phyloP scores from a whole-genome alignment of 1,140 invertebrate genomes.

The Hesperophylax magnus region DNA sequence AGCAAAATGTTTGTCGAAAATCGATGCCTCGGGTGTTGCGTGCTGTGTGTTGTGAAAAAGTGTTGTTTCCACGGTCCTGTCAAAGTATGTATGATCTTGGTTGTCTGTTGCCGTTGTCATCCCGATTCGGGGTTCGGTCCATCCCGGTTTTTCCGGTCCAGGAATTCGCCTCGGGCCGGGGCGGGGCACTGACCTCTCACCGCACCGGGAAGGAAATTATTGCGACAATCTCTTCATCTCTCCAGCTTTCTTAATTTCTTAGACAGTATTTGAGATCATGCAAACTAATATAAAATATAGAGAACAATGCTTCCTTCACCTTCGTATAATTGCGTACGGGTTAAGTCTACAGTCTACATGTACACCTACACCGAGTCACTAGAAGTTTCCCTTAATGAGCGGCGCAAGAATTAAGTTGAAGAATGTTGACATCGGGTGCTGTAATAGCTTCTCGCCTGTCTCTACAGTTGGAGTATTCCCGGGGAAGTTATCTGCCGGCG shows the following conservation, averaged over 20 bases:
- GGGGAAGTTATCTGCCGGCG: constrained; percentile 31
- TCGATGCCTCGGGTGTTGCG: too few relatives aligned
- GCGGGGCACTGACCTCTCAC: background rate
- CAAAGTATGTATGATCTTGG: too few relatives aligned
- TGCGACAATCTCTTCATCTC: background rate
- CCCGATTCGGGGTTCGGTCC: constrained; percentile 17
- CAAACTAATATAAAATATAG: too few relatives aligned
- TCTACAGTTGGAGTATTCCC: background rate
- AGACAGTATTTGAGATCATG: too few relatives aligned
- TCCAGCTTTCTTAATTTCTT: background rate
- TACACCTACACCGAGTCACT: background rate
- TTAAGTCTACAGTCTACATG: background rate
- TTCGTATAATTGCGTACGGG: background rate
- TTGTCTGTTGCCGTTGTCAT: background rate
- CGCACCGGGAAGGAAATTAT: constrained; percentile 1
- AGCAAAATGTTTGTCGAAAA: background rate
- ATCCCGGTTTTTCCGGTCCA: constrained; percentile 31
- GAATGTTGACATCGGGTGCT: constrained; percentile 7
- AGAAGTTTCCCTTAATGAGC: constrained; percentile 1
- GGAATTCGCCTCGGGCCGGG: constrained; percentile 6
- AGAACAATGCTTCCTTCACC: too few relatives aligned
- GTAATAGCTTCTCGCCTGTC: background rate
- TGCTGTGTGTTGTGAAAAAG: background rate
- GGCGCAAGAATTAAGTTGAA: background rate
- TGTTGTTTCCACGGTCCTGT: background rate